Base-by-base conservation (phyloP, 1,140 invertebrate genomes). In the Heterodera schachtii region DNA sequence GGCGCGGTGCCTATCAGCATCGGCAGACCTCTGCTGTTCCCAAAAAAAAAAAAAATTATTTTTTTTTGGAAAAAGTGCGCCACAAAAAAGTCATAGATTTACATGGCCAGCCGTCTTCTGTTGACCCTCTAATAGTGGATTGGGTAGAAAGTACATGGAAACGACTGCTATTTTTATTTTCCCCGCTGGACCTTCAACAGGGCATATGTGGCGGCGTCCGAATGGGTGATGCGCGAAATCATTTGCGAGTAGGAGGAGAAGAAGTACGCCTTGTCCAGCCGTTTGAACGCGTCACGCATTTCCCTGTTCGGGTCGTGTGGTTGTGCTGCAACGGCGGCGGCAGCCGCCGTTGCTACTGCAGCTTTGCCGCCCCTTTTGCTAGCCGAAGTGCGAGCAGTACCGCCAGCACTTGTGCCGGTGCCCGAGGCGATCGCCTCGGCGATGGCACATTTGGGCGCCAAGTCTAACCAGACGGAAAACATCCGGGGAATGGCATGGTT, bases 231-330 rank as follows among this genome's bases (percentile, higher is more conserved):
- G 79, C 78, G 78, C 43, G 78, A 79, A 21, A 81, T 75, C n/a
- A 81, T 44, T 57, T 81, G 80, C 7, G 80, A 60, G 73, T 82
- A 81, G 3, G 19, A 47, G 8, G 80, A 73, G 77, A 82, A 81
- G 47, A 82, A 81, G 75, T 81, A 81, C 16, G 47, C 81, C 21
- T 21, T 78, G 47, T 81, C 64, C 9, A 81, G 2, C 0, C 44
- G 66, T 6, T 80, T 69, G 31, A 81, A 81, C 6, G 47, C 81
- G 19, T 67, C 57, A 8, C 19, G 6, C 46, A 81, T 81, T 64
- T 64, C 69, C 3, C 83, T 47, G 4, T 52, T 73, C 49, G 71
- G 49, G 49, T 73, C 46, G 49, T 19, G n/a, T 73, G 71, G 44
- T 73, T 73, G 71, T 5, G 1, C 1, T 16, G 16, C 49, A 19